phyloP scores from a whole-genome alignment of 2,113 vertebrate species.

The Sus scrofa region DNA sequence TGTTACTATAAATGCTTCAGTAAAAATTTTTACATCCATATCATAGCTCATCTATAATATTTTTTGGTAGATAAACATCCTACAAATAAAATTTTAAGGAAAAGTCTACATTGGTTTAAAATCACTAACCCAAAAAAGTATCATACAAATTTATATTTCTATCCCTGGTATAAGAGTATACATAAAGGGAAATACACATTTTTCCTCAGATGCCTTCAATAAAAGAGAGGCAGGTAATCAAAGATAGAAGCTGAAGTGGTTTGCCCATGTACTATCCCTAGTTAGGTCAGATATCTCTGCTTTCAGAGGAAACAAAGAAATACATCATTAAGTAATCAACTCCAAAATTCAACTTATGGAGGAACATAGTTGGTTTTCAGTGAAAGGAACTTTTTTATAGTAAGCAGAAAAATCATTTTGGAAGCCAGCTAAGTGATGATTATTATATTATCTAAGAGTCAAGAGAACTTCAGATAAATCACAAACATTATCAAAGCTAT shows the following conservation, averaged over 20 bases:
- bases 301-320: slow-evolving; percentile 1
- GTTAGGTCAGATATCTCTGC: not conserved
- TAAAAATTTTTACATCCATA: not conserved
- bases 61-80: not conserved
- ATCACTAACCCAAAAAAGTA: not conserved
- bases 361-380: not conserved
- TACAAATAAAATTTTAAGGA: slow-evolving; percentile 8
- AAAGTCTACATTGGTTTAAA: not conserved
- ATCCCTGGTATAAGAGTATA: not conserved
- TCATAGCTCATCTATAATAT: not conserved
- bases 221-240: not conserved
- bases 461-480: not conserved
- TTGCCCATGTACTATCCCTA: not conserved
- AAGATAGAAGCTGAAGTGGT: not conserved
- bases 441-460: not conserved
- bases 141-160: not conserved
- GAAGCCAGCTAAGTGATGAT: not conserved
- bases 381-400: not conserved
- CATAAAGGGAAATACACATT: not conserved
- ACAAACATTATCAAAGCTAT: not conserved
- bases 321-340: not conserved
- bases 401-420: not conserved
- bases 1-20: not conserved
- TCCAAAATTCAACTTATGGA: slow-evolving; percentile 3
- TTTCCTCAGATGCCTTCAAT: not conserved